Base-by-base conservation (phyloP, 2,797 vertebrate genomes). In the Pangasius mekongensis region DNA sequence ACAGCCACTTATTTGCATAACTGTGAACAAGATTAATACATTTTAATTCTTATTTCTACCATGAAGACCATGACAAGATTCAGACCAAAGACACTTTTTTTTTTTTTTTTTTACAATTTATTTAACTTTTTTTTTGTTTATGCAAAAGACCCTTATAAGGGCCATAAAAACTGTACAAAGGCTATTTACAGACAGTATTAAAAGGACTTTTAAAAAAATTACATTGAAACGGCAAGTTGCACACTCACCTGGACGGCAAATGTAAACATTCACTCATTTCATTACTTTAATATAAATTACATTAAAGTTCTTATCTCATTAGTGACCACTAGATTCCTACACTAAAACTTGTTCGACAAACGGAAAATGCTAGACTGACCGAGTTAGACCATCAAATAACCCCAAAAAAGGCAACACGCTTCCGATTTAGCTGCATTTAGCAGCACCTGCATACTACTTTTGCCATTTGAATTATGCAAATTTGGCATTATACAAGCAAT, bases 61-160 rank as follows among this genome's bases (percentile, higher is more conserved):
- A 49, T 52, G 47, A 52, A 76, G 22, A 74, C 11, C 36, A 43
- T 14, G 30, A 74, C 36, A 66, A 81, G 47, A 87, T 82, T 87
- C 24, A 69, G 20, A 87, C 54, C 80, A 83, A 66, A 77, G 52
- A 87, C 80, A 67, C 0, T 6, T 49, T 83, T 73, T 60, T 88
- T 84, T 76, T n/a, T 80, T 83, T 86, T 86, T 76, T 89, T 81
- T 87, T 49, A 88, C 39, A 83, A 88, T 52, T 84, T 85, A 83
- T 91, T 80, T 85, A 92, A 58, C 92, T 90, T 91, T 93, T 92
- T 92, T 90, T 87, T 88, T 90, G 88, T 92, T 93, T 92, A 92
- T 94, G 92, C 62, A 91, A 92, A 91, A 85, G 89, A 93, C 95
- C 93, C 95, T 96, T 94, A 93, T 93, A 95, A 94, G 95, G 94